Conservation (phyloP, 1,140 invertebrate genomes). For the Ceratitis capitata region DNA sequence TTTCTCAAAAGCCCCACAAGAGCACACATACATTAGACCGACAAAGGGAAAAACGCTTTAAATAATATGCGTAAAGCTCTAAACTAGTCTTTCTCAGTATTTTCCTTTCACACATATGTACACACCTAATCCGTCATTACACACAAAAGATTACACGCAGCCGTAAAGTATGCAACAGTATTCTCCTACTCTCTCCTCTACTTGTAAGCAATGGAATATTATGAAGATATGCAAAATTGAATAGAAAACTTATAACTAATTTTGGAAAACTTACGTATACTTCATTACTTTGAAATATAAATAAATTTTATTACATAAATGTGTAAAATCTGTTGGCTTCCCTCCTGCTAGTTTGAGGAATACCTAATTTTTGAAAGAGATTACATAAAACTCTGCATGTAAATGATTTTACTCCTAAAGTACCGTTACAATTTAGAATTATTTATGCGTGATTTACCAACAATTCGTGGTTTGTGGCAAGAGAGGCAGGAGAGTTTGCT, state of each 20-base stretch:
- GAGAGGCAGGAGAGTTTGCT: neutral
- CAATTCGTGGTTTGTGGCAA: neutral
- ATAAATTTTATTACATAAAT: neutral
- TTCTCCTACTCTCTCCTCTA: neutral
- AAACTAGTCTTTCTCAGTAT: neutral
- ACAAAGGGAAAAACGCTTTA: neutral
- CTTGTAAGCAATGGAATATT: neutral
- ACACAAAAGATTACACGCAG: neutral
- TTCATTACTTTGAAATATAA: neutral
- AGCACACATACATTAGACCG: neutral
- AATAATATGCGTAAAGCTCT: neutral
- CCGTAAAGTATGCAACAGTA: neutral
- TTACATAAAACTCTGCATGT: neutral
- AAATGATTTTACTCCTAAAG: neutral
- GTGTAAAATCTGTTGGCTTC: neutral
- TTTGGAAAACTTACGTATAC: neutral
- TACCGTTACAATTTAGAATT: neutral
- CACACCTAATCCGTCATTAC: neutral
- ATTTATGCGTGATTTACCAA: neutral
- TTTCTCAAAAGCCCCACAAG: neutral
- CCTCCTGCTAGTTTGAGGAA: too few species aligned
- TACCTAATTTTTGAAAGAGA: too few species aligned
- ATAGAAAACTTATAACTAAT: slow-evolving; percentile 27
- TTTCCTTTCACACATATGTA: too few species aligned
- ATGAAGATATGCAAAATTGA: neutral